phyloP scores from a whole-genome alignment of 2,797 vertebrate species.

The Urophycis tenuis region DNA sequence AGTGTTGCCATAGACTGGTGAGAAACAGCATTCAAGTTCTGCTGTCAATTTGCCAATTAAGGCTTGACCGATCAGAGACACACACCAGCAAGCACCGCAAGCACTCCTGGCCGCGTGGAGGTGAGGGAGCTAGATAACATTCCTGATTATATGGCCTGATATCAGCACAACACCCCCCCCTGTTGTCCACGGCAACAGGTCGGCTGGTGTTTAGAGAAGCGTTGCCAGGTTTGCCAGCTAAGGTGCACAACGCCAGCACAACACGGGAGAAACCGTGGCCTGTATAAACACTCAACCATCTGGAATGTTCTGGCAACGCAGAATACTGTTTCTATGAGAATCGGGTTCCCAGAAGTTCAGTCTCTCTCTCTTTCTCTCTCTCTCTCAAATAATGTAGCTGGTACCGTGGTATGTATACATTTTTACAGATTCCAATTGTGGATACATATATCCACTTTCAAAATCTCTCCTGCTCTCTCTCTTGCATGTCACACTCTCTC shows the following conservation, averaged over 20 bases:
- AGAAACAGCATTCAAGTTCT: too few species aligned
- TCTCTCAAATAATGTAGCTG: not conserved
- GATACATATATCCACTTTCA: too few species aligned
- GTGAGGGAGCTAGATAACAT: not conserved
- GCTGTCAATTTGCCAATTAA: too few species aligned
- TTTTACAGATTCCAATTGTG: too few species aligned
- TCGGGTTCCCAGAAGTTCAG: conserved; percentile 26
- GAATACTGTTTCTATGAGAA: conserved; percentile 28
- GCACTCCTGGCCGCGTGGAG: not conserved
- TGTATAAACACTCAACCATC: conserved; percentile 46
- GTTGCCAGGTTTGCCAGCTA: conserved; percentile 30
- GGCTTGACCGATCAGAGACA: too few species aligned
- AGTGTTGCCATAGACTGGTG: too few species aligned
- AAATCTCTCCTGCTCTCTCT: too few species aligned
- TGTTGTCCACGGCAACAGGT: conserved; percentile 38
- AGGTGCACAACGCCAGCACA: conserved; percentile 26
- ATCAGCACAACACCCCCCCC: not conserved
- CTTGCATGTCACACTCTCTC: too few species aligned
- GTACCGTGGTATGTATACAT: too few species aligned
- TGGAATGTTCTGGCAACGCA: conserved; percentile 33
- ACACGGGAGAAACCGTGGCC: conserved; percentile 25
- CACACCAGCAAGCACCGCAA: too few species aligned
- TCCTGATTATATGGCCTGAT: not conserved
- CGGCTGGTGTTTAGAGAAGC: conserved; percentile 22
- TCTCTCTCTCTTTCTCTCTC: not conserved